A percentile compares a stretch with the other conserved stretches of the same genome.
These are phyloP conservation scores for Nannobrachium achirus DNA, from an alignment of 2,113 vertebrate species.

Conservation along the genomic window DNA sequence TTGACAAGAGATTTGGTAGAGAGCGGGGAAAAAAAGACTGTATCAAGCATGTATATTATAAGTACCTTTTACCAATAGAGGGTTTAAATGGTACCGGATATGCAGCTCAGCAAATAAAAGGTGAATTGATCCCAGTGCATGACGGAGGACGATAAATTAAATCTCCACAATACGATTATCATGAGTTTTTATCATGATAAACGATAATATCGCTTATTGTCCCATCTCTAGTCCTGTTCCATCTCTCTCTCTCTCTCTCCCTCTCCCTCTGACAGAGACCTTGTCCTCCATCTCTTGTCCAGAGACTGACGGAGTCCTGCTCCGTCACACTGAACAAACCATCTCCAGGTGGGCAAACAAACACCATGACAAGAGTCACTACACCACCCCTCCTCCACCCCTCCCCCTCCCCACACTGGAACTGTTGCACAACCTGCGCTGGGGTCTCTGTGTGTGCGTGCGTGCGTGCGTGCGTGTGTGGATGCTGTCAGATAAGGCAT, in stretches of 20 bases:
- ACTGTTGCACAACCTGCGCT: conserved; percentile 38
- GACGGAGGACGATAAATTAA: too few species aligned
- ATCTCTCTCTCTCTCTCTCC: neutral
- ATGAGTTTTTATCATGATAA: too few species aligned
- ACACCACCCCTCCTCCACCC: conserved; percentile 3
- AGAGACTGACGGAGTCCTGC: conserved; percentile 40
- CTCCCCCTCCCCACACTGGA: neutral
- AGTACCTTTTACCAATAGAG: too few species aligned
- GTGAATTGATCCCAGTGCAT: too few species aligned
- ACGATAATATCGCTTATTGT: too few species aligned
- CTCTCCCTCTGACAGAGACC: conserved; percentile 30
- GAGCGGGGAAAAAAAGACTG: too few species aligned
- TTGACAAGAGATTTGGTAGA: too few species aligned
- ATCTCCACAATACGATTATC: too few species aligned
- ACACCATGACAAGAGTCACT: conserved; percentile 42
- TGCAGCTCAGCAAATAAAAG: too few species aligned
- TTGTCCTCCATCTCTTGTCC: conserved; percentile 27
- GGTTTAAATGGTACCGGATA: too few species aligned
- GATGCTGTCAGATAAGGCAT: conserved; percentile 28
- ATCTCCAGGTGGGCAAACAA: conserved; percentile 79
- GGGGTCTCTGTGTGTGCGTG: conserved; percentile 10
- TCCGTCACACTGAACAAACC: conserved; percentile 69
- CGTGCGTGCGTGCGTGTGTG: conserved; percentile 8
- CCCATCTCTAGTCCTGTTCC: too few species aligned
- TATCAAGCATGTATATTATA: too few species aligned